Evolutionary conservation across 2,113 vertebrate genomes (phyloP).

Genomic region (Sylvia atricapilla): DNA sequence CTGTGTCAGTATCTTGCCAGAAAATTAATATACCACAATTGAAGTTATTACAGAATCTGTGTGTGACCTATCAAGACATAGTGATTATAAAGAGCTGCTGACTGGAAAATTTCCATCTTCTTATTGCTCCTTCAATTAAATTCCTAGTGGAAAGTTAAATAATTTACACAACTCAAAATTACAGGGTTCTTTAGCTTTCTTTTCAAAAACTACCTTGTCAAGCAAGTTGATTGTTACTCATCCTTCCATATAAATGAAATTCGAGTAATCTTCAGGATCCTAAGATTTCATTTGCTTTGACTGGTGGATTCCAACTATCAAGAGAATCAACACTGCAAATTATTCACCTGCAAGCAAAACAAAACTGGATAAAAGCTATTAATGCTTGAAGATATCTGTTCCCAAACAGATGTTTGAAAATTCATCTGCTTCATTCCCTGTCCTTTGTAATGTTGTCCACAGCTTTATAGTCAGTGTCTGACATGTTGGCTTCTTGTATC

Average conservation of each 20-base stretch:
- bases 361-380: neutral
- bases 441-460: neutral
- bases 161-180: neutral
- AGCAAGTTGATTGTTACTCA: neutral
- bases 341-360: neutral
- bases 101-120: conserved; percentile 23
- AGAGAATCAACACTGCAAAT: neutral
- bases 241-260: neutral
- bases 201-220: neutral
- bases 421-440: neutral
- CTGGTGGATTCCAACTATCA: neutral
- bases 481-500: neutral
- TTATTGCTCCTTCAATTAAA: neutral
- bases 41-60: conserved; percentile 14
- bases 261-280: neutral
- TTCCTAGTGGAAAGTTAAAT: conserved; percentile 34
- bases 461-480: neutral
- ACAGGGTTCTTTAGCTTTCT: neutral
- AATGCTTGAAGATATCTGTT: neutral
- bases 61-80: neutral
- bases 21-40: conserved; percentile 9
- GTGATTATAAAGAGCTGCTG: neutral
- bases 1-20: neutral
- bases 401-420: neutral
- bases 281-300: conserved; percentile 5